These are phyloP conservation scores for Perizoma affinitatum DNA, from an alignment of 2,888 invertebrate genomes.

Conservation along the genomic window DNA sequence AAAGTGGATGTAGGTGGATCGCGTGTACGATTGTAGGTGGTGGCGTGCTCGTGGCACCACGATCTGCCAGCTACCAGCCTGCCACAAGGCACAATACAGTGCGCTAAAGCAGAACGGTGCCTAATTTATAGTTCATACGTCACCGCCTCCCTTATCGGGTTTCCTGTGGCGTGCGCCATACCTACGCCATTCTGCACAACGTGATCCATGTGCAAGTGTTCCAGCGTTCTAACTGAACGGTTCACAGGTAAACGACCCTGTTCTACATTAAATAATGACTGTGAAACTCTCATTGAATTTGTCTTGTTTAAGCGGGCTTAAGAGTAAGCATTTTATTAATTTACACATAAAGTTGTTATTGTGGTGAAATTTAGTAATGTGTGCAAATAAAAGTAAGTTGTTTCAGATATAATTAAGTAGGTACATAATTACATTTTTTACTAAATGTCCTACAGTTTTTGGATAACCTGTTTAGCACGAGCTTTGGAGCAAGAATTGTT, in stretches of 20 bases:
- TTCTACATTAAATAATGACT: constrained; percentile 45
- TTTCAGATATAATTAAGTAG: neutral
- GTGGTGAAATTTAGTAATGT: constrained; percentile 19
- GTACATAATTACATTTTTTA: neutral
- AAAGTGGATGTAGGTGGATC: constrained; percentile 48
- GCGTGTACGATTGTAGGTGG: constrained; percentile 48
- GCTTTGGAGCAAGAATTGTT: neutral
- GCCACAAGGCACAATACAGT: constrained; percentile 41
- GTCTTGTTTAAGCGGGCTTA: constrained; percentile 28
- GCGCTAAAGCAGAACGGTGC: constrained; percentile 24
- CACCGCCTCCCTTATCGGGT: constrained; percentile 57
- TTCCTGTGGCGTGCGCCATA: constrained; percentile 59
- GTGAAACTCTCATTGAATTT: constrained; percentile 36
- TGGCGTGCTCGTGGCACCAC: constrained; percentile 19
- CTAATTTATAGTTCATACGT: constrained; percentile 56
- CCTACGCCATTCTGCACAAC: constrained; percentile 36
- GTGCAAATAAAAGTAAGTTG: constrained; percentile 1
- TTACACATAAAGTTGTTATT: constrained; percentile 30
- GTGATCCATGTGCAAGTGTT: constrained; percentile 53
- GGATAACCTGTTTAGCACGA: neutral
- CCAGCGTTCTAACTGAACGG: constrained; percentile 20
- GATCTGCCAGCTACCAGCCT: constrained; percentile 18
- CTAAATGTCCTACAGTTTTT: neutral
- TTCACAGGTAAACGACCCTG: constrained; percentile 52
- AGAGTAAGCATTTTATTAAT: constrained; percentile 30